phyloP scores from a whole-genome alignment of 2,888 invertebrate genomes.

The Miltochrista miniata region DNA sequence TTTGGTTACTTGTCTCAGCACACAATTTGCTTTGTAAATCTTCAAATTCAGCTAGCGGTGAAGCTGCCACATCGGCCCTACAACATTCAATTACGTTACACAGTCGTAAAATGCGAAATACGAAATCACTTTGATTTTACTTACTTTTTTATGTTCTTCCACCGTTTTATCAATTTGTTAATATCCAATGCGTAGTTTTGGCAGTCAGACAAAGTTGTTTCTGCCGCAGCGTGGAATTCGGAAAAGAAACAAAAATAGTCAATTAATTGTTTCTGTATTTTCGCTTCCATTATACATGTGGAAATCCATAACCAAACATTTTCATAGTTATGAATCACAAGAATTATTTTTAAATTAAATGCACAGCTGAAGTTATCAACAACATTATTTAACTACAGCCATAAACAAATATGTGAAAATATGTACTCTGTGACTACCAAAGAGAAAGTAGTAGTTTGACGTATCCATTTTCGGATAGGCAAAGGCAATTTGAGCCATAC shows the following conservation, averaged over 20 bases:
- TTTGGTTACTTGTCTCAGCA: conserved; percentile 65
- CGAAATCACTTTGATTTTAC: conserved; percentile 42
- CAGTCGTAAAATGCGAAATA: conserved; percentile 31
- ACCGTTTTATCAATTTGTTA: conserved; percentile 79
- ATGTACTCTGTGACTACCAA: too few species aligned
- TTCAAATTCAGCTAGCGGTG: conserved; percentile 71
- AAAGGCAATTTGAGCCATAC: too few species aligned
- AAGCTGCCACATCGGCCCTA: conserved; percentile 69
- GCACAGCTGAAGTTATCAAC: too few species aligned
- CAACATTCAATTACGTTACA: conserved; percentile 21
- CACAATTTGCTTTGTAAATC: conserved; percentile 68
- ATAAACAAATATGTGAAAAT: too few species aligned
- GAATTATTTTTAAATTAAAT: neutral
- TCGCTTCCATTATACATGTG: conserved; percentile 66
- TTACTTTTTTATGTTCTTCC: conserved; percentile 77
- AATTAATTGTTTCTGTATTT: conserved; percentile 79
- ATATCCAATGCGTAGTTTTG: conserved; percentile 77
- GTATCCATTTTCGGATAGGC: too few species aligned
- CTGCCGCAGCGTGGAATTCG: conserved; percentile 72
- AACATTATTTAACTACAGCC: too few species aligned
- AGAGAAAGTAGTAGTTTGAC: too few species aligned
- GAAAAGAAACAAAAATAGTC: conserved; percentile 80
- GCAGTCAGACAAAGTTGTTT: conserved; percentile 77
- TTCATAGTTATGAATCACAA: neutral
- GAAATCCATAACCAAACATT: conserved; percentile 38